Conservation (phyloP, 2,888 invertebrate species). For the Himalopsyche anomala region DNA sequence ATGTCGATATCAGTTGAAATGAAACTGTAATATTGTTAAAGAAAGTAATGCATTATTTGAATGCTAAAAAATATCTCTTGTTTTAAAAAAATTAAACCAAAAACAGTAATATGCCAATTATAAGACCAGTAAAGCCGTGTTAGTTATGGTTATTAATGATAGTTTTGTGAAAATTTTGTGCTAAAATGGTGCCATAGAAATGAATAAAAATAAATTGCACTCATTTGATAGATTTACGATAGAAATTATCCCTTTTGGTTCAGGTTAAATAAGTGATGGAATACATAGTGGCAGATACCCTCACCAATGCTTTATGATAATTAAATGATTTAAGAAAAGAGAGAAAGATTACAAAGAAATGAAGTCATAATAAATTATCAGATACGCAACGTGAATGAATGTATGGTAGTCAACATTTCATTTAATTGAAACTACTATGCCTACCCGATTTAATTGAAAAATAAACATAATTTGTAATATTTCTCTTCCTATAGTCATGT, state of each 20-base stretch:
- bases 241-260: neutral
- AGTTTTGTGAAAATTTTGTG: constrained; percentile 25
- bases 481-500: constrained; percentile 11
- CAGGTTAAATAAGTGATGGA: neutral
- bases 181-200: constrained; percentile 18
- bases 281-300: constrained; percentile 1
- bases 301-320: constrained; percentile 13
- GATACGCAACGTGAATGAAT: too few relatives aligned
- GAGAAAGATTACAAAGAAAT: neutral
- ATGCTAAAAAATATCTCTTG: neutral
- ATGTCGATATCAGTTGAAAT: neutral
- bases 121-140: constrained; percentile 32
- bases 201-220: constrained; percentile 12
- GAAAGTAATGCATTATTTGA: neutral
- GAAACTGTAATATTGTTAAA: neutral
- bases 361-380: too few relatives aligned
- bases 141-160: constrained; percentile 15
- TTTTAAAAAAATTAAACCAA: too few relatives aligned
- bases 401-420: too few relatives aligned
- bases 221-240: neutral
- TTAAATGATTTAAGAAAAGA: neutral
- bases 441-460: too few relatives aligned
- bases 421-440: too few relatives aligned
- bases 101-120: constrained; percentile 20
- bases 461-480: neutral